Conservation (phyloP, 2,888 invertebrate species). For the Apodemia zela region DNA sequence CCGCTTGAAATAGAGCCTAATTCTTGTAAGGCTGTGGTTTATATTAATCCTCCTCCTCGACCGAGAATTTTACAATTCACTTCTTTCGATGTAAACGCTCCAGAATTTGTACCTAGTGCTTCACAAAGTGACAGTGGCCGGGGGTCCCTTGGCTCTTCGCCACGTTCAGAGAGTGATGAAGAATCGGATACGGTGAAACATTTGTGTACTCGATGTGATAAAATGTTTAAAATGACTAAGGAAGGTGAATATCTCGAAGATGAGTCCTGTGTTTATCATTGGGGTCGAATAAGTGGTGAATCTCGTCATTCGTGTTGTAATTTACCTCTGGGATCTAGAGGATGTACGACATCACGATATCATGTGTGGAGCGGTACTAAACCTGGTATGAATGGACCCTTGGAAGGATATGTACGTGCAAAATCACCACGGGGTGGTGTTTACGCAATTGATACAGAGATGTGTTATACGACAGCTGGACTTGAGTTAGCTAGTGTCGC, state of each 20-base stretch:
- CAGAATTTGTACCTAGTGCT: constrained; percentile 82
- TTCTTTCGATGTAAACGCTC: constrained; percentile 83
- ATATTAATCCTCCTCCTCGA: constrained; percentile 78
- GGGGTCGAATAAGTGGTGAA: constrained; percentile 87
- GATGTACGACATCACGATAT: constrained; percentile 82
- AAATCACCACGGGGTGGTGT: constrained; percentile 78
- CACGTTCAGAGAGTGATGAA: constrained; percentile 78
- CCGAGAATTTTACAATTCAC: constrained; percentile 56
- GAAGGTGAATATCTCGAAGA: constrained; percentile 86
- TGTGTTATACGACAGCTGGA: constrained; percentile 95
- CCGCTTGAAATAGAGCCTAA: constrained; percentile 83
- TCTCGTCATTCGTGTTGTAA: constrained; percentile 84
- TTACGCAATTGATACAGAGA: constrained; percentile 97
- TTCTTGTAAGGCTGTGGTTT: constrained; percentile 83
- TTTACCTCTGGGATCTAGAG: constrained; percentile 67
- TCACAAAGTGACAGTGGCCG: constrained; percentile 78
- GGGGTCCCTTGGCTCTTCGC: constrained; percentile 77
- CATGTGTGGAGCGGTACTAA: constrained; percentile 90
- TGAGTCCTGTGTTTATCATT: constrained; percentile 92
- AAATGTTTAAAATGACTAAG: constrained; percentile 84
- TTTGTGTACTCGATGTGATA: constrained; percentile 86
- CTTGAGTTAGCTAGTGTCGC: constrained; percentile 94
- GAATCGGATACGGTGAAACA: constrained; percentile 80
- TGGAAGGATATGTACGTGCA: constrained; percentile 84
- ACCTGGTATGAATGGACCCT: constrained; percentile 87